phyloP scores from a whole-genome alignment of 1,140 invertebrate genomes.

The Camponotus vicinus region DNA sequence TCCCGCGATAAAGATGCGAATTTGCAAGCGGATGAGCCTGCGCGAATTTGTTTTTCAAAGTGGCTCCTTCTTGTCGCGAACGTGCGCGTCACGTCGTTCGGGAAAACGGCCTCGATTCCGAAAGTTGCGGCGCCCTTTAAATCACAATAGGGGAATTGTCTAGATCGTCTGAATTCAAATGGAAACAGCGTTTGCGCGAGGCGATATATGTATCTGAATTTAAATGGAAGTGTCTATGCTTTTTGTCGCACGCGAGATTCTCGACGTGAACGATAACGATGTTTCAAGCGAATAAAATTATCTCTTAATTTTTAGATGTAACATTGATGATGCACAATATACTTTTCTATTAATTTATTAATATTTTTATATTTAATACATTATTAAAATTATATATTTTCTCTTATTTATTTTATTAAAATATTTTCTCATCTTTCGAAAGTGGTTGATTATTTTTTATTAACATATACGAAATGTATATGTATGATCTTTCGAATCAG shows the following conservation, averaged over 20 bases:
- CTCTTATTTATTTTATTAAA: neutral
- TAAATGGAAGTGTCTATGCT: no score
- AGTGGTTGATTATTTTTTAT: neutral
- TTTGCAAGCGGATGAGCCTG: constrained; percentile 46
- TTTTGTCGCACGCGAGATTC: neutral
- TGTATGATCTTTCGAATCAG: neutral
- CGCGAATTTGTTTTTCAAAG: constrained; percentile 57
- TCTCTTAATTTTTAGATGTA: neutral
- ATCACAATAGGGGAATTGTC: constrained; percentile 52
- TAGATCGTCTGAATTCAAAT: constrained; percentile 25
- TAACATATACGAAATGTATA: neutral
- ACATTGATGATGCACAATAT: neutral
- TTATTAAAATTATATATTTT: neutral
- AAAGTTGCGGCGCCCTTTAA: constrained; percentile 38
- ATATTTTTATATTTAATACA: neutral
- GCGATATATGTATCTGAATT: neutral
- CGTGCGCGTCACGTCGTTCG: neutral
- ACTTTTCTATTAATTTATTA: neutral
- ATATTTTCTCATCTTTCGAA: neutral
- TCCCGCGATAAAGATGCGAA: constrained; percentile 46
- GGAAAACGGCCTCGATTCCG: constrained; percentile 28
- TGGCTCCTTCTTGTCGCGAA: constrained; percentile 31
- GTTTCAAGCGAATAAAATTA: neutral
- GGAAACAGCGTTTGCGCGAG: neutral
- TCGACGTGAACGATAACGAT: neutral